Evolutionary conservation across 1,140 invertebrate species (phyloP).

Genomic region (Cataglyphis hispanica): DNA sequence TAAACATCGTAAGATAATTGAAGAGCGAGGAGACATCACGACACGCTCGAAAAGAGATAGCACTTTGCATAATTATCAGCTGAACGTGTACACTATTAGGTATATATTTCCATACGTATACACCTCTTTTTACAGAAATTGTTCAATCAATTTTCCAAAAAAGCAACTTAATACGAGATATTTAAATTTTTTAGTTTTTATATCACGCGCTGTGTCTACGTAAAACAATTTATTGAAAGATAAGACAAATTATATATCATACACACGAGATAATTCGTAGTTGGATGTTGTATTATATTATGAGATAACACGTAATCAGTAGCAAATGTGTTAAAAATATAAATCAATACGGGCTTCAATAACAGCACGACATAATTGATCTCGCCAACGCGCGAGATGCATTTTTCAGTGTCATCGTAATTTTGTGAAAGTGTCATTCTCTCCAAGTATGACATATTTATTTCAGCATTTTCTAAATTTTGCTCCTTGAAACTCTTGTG

Average conservation of each 20-base stretch:
- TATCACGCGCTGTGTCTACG: background rate
- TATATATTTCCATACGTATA: background rate
- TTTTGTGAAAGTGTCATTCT: conserved; percentile 28
- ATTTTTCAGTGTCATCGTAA: conserved; percentile 38
- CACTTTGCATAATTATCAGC: background rate
- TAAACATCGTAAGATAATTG: background rate
- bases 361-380: conserved; percentile 1
- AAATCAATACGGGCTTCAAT: background rate
- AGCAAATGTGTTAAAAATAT: conserved; percentile 5
- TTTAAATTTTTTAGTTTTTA: background rate
- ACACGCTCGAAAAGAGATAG: background rate
- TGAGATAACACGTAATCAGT: conserved; percentile 15
- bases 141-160: background rate
- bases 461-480: conserved; percentile 2
- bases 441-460: conserved; percentile 13
- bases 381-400: background rate
- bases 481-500: background rate
- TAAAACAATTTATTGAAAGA: conserved; percentile 13
- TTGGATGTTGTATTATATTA: background rate
- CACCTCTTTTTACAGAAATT: background rate
- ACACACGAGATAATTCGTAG: background rate
- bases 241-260: background rate
- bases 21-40: background rate
- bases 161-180: background rate
- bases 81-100: background rate